Evolutionary conservation across 2,888 invertebrate species (phyloP).

Genomic region (Drosophila phalerata): DNA sequence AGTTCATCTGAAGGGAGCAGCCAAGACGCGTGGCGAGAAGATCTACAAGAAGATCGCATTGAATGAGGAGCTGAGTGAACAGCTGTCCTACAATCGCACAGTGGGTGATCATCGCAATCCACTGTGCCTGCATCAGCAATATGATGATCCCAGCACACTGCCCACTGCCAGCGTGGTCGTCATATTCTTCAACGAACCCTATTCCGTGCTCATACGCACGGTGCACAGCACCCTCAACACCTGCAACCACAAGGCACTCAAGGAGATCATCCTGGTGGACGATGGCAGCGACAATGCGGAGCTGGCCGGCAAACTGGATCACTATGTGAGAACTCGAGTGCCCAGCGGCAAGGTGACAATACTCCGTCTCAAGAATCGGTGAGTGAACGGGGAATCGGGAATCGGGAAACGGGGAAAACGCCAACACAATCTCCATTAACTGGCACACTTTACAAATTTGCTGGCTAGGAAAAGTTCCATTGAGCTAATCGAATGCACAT

Average conservation of each 20-base stretch:
- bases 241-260: slow-evolving; percentile 88
- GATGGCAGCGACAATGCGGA: slow-evolving; percentile 94
- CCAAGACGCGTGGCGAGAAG: slow-evolving; percentile 89
- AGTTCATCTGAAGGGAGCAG: slow-evolving; percentile 89
- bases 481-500: slow-evolving; percentile 69
- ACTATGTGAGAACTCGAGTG: slow-evolving; percentile 91
- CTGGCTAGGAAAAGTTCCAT: slow-evolving; percentile 61
- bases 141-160: slow-evolving; percentile 88
- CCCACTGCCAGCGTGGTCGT: slow-evolving; percentile 92
- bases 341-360: slow-evolving; percentile 90
- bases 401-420: neutral
- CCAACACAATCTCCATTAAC: neutral
- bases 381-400: slow-evolving; percentile 46
- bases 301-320: slow-evolving; percentile 90
- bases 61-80: slow-evolving; percentile 95
- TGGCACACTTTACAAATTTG: slow-evolving; percentile 39
- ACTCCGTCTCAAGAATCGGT: slow-evolving; percentile 90
- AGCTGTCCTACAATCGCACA: slow-evolving; percentile 93
- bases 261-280: slow-evolving; percentile 98
- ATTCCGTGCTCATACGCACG: slow-evolving; percentile 92
- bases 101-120: slow-evolving; percentile 85
- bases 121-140: slow-evolving; percentile 84
- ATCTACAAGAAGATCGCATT: slow-evolving; percentile 93
- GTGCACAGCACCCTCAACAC: slow-evolving; percentile 91
- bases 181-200: slow-evolving; percentile 96